Evolutionary conservation across 2,797 vertebrate genomes (phyloP).

Genomic region (Chaunax sp.): DNA sequence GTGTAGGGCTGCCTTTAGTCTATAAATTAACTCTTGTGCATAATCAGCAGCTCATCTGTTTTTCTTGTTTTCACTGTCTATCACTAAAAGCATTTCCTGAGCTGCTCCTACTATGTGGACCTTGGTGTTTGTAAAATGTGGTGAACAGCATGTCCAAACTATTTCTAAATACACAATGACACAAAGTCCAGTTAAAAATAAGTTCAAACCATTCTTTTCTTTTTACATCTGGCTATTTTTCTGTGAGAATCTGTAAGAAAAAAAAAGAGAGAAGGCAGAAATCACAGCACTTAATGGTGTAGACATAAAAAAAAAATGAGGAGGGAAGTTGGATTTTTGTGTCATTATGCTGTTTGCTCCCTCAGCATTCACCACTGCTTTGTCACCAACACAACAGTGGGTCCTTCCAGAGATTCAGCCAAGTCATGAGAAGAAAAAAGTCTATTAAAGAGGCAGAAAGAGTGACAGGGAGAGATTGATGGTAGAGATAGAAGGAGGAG

Average conservation of each 20-base stretch:
- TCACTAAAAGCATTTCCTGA: constrained; percentile 14
- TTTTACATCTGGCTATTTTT: constrained; percentile 13
- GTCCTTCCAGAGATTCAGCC: constrained; percentile 41
- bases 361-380: constrained; percentile 51
- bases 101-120: background rate
- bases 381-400: constrained; percentile 57
- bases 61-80: constrained; percentile 6
- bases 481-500: constrained; percentile 66
- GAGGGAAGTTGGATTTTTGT: constrained; percentile 41
- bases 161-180: constrained; percentile 5
- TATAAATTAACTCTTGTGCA: too few relatives aligned
- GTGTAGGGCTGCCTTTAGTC: too few relatives aligned
- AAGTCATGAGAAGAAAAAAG: constrained; percentile 46
- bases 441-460: constrained; percentile 17
- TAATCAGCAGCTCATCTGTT: too few relatives aligned
- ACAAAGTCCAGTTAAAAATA: constrained; percentile 9
- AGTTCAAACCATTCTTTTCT: background rate
- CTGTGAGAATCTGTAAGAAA: constrained; percentile 13
- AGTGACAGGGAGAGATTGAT: constrained; percentile 19
- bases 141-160: background rate
- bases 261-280: constrained; percentile 13
- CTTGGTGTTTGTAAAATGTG: background rate
- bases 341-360: constrained; percentile 47
- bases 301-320: constrained; percentile 12
- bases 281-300: constrained; percentile 6